Evolutionary conservation across 2,113 vertebrate species (phyloP), one percentile per base, ranked within the genome.

Genomic region (Mystacornis crossleyi): DNA sequence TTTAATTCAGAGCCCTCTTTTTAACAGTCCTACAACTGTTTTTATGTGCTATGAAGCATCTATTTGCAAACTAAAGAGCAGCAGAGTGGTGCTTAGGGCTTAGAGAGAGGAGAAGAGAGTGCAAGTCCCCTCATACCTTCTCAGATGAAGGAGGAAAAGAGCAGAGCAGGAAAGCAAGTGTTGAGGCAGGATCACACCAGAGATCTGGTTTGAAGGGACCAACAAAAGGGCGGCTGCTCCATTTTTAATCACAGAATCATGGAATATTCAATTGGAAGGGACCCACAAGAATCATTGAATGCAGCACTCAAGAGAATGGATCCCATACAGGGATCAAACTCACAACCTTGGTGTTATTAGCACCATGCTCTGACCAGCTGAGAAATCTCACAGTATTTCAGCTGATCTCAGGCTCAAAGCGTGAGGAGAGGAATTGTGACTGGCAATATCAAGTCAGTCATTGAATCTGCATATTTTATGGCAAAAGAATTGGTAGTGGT

Each of bases 341-440:
- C 31, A 21, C 8, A 50, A 9, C 14, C 17, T 9, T 14, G 14
- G 8, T 43, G 45, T 36, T 17, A 21, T 20, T 12, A 75, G 31
- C 26, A 14, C 11, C 1, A 8, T 21, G 11, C 8, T 58, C 43
- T 47, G 48, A 10, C 6, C 29, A 38, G 4, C 0, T 19, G 13
- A 75, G 25, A 34, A 42, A 77, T 5, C 25, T 50, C 31, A 58
- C 53, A 67, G 33, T 26, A 31, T 26, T 4, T 26, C 43, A 58
- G 20, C 31, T 58, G 26, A 43, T 26, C 20, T 58, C 14, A 26
- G 2, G 2, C 26, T 23, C 18, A 20, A 2, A 4, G 2, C 3
- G 2, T 67, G 43, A 71, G 54, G 47, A 80, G 55, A 79, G 18
- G 13, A 67, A 33, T 18, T 43, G 11, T 54, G 51, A 38, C 24